These are phyloP conservation scores for Drosophila greeni DNA, from an alignment of 2,888 invertebrate species.

Conservation along the genomic window DNA sequence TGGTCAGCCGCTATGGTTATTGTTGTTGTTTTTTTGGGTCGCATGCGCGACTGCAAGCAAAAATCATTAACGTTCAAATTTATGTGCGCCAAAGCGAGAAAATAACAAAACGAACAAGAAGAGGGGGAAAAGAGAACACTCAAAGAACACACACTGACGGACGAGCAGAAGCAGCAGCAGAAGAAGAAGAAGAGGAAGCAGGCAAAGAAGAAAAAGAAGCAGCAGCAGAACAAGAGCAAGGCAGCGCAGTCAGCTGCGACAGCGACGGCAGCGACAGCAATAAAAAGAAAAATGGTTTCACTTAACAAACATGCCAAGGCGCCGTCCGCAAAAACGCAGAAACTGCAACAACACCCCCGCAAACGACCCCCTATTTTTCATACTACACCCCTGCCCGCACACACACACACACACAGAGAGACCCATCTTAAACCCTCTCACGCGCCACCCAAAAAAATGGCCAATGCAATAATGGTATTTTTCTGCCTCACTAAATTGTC, in stretches of 20 bases:
- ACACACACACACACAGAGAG: slow-evolving; percentile 4
- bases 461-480: slow-evolving; percentile 67
- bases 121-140: not conserved
- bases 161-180: not conserved
- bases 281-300: slow-evolving; percentile 76
- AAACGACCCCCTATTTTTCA: slow-evolving; percentile 11
- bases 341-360: slow-evolving; percentile 18
- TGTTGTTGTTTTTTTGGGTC: slow-evolving; percentile 40
- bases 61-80: slow-evolving; percentile 73
- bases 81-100: slow-evolving; percentile 72
- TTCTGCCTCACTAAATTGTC: slow-evolving; percentile 57
- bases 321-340: slow-evolving; percentile 39
- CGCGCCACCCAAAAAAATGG: slow-evolving; percentile 13
- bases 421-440: slow-evolving; percentile 6
- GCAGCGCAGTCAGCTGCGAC: slow-evolving; percentile 7
- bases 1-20: slow-evolving; percentile 42
- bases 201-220: not conserved
- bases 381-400: slow-evolving; percentile 11
- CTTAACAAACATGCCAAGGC: slow-evolving; percentile 74
- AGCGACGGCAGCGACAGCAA: slow-evolving; percentile 46
- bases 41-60: slow-evolving; percentile 65
- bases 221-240: slow-evolving; percentile 3
- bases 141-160: not conserved
- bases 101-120: slow-evolving; percentile 63
- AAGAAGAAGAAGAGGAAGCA: not conserved